Evolutionary conservation across 2,797 vertebrate species (phyloP).

Genomic region (Salmo trutta): DNA sequence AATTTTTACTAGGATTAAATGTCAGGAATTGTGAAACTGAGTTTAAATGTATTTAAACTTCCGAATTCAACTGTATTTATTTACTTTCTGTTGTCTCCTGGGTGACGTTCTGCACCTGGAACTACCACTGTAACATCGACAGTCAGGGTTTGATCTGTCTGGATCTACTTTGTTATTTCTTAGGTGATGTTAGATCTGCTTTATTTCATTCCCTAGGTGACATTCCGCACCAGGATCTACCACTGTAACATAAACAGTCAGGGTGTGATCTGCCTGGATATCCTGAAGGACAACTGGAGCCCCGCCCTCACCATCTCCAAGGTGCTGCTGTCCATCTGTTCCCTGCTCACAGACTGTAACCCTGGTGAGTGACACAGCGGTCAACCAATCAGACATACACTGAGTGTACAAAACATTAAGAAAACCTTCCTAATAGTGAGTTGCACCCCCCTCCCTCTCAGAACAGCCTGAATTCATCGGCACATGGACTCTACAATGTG

Average conservation of each 20-base stretch:
- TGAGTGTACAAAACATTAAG: too few relatives aligned
- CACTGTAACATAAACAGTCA: slow-evolving; percentile 94
- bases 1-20: too few relatives aligned
- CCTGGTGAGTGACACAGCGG: slow-evolving; percentile 10
- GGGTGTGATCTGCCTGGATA: slow-evolving; percentile 89
- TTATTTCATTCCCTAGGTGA: slow-evolving; percentile 61
- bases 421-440: too few relatives aligned
- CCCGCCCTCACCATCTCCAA: slow-evolving; percentile 95
- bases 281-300: slow-evolving; percentile 86
- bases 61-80: too few relatives aligned
- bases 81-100: slow-evolving; percentile 36
- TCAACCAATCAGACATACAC: background rate
- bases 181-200: background rate
- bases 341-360: slow-evolving; percentile 94
- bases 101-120: slow-evolving; percentile 90
- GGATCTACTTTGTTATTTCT: background rate
- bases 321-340: slow-evolving; percentile 94
- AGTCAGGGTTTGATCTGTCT: slow-evolving; percentile 76
- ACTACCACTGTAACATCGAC: slow-evolving; percentile 94
- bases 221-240: slow-evolving; percentile 90
- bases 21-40: too few relatives aligned
- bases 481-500: too few relatives aligned
- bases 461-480: too few relatives aligned
- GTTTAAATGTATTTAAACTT: too few relatives aligned
- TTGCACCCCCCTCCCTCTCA: too few relatives aligned